Base-by-base conservation (phyloP, 2,888 invertebrate species). In the Vannuccia rotundouncinata region DNA sequence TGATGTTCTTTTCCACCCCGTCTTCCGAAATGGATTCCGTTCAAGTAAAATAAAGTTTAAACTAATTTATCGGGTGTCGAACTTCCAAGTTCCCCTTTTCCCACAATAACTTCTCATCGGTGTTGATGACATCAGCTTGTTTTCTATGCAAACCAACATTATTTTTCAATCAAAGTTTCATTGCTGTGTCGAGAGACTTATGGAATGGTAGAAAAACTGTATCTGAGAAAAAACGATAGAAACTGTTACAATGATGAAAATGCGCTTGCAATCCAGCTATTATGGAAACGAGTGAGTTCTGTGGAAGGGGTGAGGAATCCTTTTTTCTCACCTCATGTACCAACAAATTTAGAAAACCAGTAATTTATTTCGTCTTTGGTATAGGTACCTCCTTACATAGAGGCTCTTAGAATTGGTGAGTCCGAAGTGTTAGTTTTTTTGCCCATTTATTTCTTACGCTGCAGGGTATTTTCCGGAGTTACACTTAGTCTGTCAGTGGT, bases 41-140 rank as follows among this genome's bases (percentile, higher is more conserved):
- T 73, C 22, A 73, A 73, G 29, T 73, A 73, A 73, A 73, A 73
- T 73, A 73, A 28, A 27, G 73, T 73, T 28, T 73, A n/a, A n/a
- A 73, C 29, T 73, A 73, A 27, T 73, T 73, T 22, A 73, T 22
- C 29, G 22, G 73, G 73, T 27, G 73, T 73, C 73, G 73, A 73
- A 28, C 29, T 22, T 22, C 73, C 73, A n/a, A 73, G 29, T 73
- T 28, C 73, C 29, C 73, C 29, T 73, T 73, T 73, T 28, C 73
- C 73, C 73, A 73, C n/a, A 73, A 73, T 73, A 27, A 27, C 29
- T 73, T 2, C 29, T 73, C 73, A 5, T 27, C 73, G 22, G 22
- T 28, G 22, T 22, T 73, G 22, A 73, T 28, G 29, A 73, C 25
- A 22, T 22, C 22, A 27, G 73, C 73, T 73, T 73, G 73, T 27